Evolutionary conservation across 2,113 vertebrate species (phyloP), one percentile per base, ranked within the genome.

Genomic region (Stegastes partitus): DNA sequence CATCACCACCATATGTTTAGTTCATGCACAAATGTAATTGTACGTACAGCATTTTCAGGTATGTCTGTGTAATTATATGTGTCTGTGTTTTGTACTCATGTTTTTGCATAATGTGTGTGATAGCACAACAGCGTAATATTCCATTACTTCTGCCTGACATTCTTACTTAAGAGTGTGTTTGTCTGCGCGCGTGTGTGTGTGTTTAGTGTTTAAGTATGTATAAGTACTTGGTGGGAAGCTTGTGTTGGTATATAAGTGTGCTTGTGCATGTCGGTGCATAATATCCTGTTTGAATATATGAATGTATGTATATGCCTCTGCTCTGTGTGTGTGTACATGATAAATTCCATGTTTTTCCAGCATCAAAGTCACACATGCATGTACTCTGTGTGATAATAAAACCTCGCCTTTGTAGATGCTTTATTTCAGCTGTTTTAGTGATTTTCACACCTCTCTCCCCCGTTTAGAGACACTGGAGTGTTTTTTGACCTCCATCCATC

Each of bases 401-500:
- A 63, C 11, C 1, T 23, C 11, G 67, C 69, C 39, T 83, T 70
- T 69, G 66, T 58, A 68, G 62, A 56, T 39, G 69, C 45, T 83
- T 50, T 71, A 69, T 81, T 85, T 50, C 37, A 42, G 25, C 53
- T 45, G 54, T 67, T 76, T 67, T 67, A 70, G 39, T 63, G 70
- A 70, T 57, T 83, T 83, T 75, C 50, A 67, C 42, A 54, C 64
- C 71, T 68, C 26, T 86, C 49, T 25, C 47, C 28, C 23, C 72
- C 53, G 67, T 87, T 84, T 75, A 70, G 66, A 86, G 66, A 39
- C 8, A 65, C 22, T 82, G 58, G 47, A 84, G 83, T 81, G 63
- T 87, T 81, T 81, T 82, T 71, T 88, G 87, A 88, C 86, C 86
- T 62, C 14, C 37, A 11, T 63, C 77, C 84, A 85, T 87, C 71